Evolutionary conservation across 2,888 invertebrate species (phyloP).

Genomic region (Tyria jacobaeae): DNA sequence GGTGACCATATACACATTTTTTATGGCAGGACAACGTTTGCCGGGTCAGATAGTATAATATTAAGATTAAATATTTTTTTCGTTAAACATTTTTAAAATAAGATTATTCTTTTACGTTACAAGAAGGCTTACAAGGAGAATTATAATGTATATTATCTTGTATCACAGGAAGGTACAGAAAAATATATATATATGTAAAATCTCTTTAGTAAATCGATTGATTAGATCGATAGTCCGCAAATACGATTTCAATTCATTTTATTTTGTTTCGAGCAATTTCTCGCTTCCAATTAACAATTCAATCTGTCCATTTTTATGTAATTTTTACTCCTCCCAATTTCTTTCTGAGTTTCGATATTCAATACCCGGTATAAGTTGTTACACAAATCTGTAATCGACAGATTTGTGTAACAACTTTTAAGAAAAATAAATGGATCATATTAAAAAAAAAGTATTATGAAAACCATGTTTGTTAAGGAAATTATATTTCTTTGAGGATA

Average conservation of each 20-base stretch:
- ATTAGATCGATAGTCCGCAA: too few relatives aligned
- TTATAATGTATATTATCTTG: too few relatives aligned
- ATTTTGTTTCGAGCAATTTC: not conserved
- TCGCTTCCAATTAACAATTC: not conserved
- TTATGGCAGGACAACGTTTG: too few relatives aligned
- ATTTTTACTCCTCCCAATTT: not conserved
- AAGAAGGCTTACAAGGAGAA: too few relatives aligned
- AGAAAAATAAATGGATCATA: conserved; percentile 3
- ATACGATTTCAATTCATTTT: not conserved
- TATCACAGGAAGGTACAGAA: not conserved
- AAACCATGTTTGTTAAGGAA: conserved; percentile 12
- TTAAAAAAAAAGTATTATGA: conserved; percentile 2
- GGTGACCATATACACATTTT: too few relatives aligned
- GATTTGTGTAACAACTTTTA: too few relatives aligned
- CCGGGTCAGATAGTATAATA: too few relatives aligned
- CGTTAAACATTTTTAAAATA: too few relatives aligned
- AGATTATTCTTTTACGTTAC: too few relatives aligned
- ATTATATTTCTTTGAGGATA: conserved; percentile 20
- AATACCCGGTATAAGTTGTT: conserved; percentile 11
- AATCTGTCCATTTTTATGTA: not conserved
- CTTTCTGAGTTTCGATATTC: conserved; percentile 4
- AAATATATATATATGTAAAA: not conserved
- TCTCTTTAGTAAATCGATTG: not conserved
- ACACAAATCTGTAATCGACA: conserved; percentile 4
- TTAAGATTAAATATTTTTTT: too few relatives aligned